These are phyloP conservation scores for Bombus sibiricus DNA, from an alignment of 1,140 invertebrate species.

Conservation along the genomic window DNA sequence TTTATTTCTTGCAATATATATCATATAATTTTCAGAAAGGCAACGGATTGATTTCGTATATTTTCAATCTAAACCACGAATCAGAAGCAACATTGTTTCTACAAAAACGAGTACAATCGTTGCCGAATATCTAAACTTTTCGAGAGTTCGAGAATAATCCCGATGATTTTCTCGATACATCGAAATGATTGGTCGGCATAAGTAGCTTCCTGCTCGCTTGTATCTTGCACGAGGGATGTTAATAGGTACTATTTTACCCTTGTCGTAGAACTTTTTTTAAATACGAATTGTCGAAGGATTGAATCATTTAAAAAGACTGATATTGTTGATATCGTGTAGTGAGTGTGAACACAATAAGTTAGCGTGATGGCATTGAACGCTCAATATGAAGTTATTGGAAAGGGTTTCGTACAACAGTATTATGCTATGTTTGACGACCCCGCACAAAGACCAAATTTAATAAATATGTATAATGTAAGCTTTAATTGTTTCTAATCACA, in stretches of 20 bases:
- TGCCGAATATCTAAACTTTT: conserved; percentile 48
- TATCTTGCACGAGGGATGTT: conserved; percentile 59
- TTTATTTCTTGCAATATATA: neutral
- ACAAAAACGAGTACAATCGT: conserved; percentile 11
- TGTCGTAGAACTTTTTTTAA: conserved; percentile 50
- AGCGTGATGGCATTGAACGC: conserved; percentile 91
- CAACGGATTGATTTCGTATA: neutral
- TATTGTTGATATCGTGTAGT: conserved; percentile 16
- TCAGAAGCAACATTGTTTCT: neutral
- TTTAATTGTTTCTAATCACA: neutral
- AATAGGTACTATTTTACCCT: conserved; percentile 54
- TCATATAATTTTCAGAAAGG: neutral
- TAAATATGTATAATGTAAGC: conserved; percentile 97
- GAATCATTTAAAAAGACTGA: conserved; percentile 36
- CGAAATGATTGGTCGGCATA: conserved; percentile 55
- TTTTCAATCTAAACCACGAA: neutral
- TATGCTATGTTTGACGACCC: conserved; percentile 95
- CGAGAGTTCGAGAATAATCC: conserved; percentile 55
- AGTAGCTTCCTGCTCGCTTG: conserved; percentile 60
- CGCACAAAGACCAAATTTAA: conserved; percentile 89
- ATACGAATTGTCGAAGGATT: conserved; percentile 7
- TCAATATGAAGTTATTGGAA: conserved; percentile 95
- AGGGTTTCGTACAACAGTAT: conserved; percentile 96
- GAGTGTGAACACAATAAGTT: conserved; percentile 41
- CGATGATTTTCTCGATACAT: conserved; percentile 52